Evolutionary conservation across 2,888 invertebrate species (phyloP).

Genomic region (Leptarthrus brevirostris): DNA sequence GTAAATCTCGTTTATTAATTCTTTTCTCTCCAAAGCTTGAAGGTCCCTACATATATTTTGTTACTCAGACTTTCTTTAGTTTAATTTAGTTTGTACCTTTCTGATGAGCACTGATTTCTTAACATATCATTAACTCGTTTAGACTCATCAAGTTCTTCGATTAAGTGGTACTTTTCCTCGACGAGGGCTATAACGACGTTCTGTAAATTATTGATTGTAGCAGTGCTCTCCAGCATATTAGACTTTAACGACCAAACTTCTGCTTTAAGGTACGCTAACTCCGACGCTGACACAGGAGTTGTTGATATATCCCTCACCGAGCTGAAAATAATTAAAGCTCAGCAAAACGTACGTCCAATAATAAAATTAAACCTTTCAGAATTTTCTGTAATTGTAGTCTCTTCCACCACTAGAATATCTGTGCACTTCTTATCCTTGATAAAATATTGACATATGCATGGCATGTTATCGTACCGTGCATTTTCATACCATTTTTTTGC

Average conservation of each 20-base stretch:
- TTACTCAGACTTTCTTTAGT: no score
- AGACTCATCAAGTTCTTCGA: slow-evolving; percentile 60
- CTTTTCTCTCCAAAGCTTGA: slow-evolving; percentile 30
- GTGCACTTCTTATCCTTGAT: slow-evolving; percentile 54
- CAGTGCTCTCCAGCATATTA: slow-evolving; percentile 58
- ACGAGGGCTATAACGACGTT: slow-evolving; percentile 60
- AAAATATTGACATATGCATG: slow-evolving; percentile 60
- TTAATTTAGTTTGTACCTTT: no score
- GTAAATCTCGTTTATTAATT: slow-evolving; percentile 41
- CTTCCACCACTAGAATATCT: neutral
- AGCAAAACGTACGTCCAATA: neutral
- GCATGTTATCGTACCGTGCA: slow-evolving; percentile 56
- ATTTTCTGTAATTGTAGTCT: neutral
- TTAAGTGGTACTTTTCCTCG: slow-evolving; percentile 61
- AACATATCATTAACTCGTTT: slow-evolving; percentile 59
- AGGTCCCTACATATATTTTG: slow-evolving; percentile 41
- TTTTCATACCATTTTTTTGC: slow-evolving; percentile 50
- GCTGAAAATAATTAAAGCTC: neutral
- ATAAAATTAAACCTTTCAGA: slow-evolving; percentile 9
- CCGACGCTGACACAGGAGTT: slow-evolving; percentile 57
- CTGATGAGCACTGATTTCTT: slow-evolving; percentile 59
- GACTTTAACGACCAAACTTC: slow-evolving; percentile 62
- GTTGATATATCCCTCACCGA: slow-evolving; percentile 11
- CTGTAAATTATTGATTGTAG: slow-evolving; percentile 61
- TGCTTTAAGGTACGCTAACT: slow-evolving; percentile 59